Evolutionary conservation across 2,888 invertebrate genomes (phyloP).

Genomic region (Andrena bucephala): DNA sequence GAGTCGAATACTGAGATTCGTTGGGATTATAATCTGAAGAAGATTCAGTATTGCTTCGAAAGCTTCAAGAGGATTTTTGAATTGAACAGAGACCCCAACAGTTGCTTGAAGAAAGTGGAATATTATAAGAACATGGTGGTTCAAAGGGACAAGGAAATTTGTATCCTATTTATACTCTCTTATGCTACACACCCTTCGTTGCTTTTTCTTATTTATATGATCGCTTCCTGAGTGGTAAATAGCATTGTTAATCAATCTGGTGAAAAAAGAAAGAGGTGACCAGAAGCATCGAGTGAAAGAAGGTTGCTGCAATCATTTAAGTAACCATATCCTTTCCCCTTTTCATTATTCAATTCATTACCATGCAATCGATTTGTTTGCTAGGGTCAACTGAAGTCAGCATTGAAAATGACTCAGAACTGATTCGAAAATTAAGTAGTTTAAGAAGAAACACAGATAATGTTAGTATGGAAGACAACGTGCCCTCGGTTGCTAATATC

Average conservation of each 20-base stretch:
- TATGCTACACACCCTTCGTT: neutral
- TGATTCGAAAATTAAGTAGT: neutral
- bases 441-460: neutral
- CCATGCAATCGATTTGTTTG: neutral
- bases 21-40: constrained; percentile 76
- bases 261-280: constrained; percentile 30
- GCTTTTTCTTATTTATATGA: neutral
- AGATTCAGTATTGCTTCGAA: constrained; percentile 82
- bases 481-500: neutral
- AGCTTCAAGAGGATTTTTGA: constrained; percentile 45
- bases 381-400: neutral
- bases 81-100: constrained; percentile 32
- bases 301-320: constrained; percentile 8
- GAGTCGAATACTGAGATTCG: constrained; percentile 4
- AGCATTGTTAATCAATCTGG: constrained; percentile 46
- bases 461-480: neutral
- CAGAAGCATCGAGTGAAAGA: constrained; percentile 6
- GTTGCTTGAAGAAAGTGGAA: constrained; percentile 62
- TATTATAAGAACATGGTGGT: constrained; percentile 80
- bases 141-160: constrained; percentile 83
- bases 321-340: neutral
- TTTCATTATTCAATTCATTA: neutral
- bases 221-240: constrained; percentile 22
- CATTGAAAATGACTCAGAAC: no score
- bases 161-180: constrained; percentile 78